Evolutionary conservation across 2,888 invertebrate species (phyloP).

Genomic region (Esperia sulphurella): DNA sequence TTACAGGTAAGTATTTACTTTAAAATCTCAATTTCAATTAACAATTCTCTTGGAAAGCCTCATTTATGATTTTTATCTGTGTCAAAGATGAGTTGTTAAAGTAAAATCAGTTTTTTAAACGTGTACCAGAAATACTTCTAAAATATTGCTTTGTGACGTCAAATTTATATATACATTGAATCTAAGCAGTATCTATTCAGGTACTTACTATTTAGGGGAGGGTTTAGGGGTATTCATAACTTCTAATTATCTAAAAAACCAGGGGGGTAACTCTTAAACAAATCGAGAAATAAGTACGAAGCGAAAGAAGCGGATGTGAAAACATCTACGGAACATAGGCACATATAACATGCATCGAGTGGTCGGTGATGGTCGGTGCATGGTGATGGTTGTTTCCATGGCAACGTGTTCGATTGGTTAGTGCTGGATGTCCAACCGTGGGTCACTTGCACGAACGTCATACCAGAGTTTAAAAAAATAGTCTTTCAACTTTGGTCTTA

Average conservation of each 20-base stretch:
- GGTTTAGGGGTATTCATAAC: slow-evolving; percentile 28
- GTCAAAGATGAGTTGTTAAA: no score
- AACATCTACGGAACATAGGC: slow-evolving; percentile 53
- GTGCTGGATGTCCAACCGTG: slow-evolving; percentile 1
- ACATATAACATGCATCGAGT: slow-evolving; percentile 55
- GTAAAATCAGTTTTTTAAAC: not conserved
- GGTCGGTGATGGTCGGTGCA: slow-evolving; percentile 47
- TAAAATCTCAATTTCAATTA: no score
- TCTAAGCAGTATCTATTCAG: not conserved
- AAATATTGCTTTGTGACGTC: not conserved
- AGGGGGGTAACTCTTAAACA: slow-evolving; percentile 5
- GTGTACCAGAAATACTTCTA: not conserved
- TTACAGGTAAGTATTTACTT: no score
- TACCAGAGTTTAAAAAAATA: no score
- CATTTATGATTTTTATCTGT: not conserved
- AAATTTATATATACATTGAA: not conserved
- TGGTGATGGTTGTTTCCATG: slow-evolving; percentile 70
- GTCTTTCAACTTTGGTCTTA: no score
- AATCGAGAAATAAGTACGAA: slow-evolving; percentile 37
- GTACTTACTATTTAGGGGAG: slow-evolving; percentile 15
- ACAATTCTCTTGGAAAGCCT: not conserved
- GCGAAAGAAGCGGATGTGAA: slow-evolving; percentile 61
- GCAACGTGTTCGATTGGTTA: slow-evolving; percentile 9
- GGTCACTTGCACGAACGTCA: not conserved
- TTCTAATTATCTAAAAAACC: slow-evolving; percentile 14